Evolutionary conservation across 2,888 invertebrate genomes (phyloP).

Genomic region (Meteorus colon): DNA sequence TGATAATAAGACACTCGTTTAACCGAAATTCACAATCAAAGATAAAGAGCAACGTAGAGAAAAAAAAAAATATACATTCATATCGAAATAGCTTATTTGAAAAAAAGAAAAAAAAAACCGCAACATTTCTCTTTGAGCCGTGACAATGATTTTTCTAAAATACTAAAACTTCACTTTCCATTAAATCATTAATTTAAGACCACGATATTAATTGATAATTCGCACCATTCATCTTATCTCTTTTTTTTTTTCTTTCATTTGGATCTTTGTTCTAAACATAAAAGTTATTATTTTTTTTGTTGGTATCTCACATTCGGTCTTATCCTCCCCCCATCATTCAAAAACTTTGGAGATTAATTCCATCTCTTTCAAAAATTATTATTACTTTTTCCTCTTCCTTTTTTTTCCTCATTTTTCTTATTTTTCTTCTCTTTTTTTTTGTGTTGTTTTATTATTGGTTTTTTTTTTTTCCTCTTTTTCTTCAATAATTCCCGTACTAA

Average conservation of each 20-base stretch:
- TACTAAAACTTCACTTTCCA: constrained; percentile 34
- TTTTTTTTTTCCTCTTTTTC: constrained; percentile 28
- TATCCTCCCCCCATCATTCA: constrained; percentile 23
- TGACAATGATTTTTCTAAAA: constrained; percentile 46
- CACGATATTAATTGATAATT: constrained; percentile 9
- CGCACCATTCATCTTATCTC: constrained; percentile 42
- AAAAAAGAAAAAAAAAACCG: constrained; percentile 12
- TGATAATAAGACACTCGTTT: constrained; percentile 46
- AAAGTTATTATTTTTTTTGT: constrained; percentile 30
- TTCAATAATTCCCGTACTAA: constrained; percentile 36
- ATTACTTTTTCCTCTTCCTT: constrained; percentile 19
- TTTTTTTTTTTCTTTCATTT: constrained; percentile 40
- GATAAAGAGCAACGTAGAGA: constrained; percentile 43
- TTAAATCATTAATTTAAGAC: constrained; percentile 22
- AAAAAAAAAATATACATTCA: constrained; percentile 36
- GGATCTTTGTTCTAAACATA: constrained; percentile 43
- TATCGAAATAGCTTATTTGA: constrained; percentile 25
- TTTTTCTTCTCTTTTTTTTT: constrained; percentile 34
- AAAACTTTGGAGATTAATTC: constrained; percentile 8
- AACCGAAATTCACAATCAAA: constrained; percentile 44
- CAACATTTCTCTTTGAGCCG: constrained; percentile 46
- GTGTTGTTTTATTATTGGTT: neutral
- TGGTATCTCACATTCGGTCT: constrained; percentile 25
- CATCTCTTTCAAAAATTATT: constrained; percentile 34
- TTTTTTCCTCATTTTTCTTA: constrained; percentile 44